phyloP scores from a whole-genome alignment of 2,888 invertebrate species.

The Chironomus riparius region DNA sequence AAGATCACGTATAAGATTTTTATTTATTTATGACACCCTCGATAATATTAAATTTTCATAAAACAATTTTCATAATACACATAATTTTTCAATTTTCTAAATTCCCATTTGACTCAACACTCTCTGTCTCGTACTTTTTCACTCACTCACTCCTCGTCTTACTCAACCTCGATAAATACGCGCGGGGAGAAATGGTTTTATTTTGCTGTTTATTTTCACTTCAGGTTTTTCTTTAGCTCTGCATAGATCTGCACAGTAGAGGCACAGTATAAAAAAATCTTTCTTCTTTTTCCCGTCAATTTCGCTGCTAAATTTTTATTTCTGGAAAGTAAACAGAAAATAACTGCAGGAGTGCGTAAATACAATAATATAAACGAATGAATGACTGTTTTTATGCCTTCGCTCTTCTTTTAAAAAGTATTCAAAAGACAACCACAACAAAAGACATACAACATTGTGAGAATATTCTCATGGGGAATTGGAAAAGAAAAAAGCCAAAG shows the following conservation, averaged over 20 bases:
- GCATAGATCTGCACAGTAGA: too few relatives aligned
- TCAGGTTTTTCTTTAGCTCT: neutral
- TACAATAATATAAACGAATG: too few relatives aligned
- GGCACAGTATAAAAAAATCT: neutral
- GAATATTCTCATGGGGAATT: neutral
- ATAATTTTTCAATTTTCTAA: constrained; percentile 28
- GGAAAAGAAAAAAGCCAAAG: neutral
- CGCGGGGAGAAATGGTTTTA: neutral
- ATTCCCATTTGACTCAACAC: constrained; percentile 20
- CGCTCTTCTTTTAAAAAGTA: neutral
- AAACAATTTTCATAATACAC: constrained; percentile 28
- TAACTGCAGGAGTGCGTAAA: neutral
- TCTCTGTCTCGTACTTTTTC: neutral
- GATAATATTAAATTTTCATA: constrained; percentile 28
- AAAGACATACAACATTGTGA: constrained; percentile 1
- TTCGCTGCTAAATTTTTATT: neutral
- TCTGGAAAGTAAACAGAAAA: constrained; percentile 12
- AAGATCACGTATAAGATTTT: constrained; percentile 25
- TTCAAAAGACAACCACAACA: constrained; percentile 19
- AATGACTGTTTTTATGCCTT: neutral
- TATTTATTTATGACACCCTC: constrained; percentile 27
- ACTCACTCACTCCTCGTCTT: neutral
- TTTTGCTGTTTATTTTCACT: constrained; percentile 11
- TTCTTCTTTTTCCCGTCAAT: neutral
- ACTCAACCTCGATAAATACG: neutral